Evolutionary conservation across 2,797 vertebrate species (phyloP).

Genomic region (Hemitrygon akajei): DNA sequence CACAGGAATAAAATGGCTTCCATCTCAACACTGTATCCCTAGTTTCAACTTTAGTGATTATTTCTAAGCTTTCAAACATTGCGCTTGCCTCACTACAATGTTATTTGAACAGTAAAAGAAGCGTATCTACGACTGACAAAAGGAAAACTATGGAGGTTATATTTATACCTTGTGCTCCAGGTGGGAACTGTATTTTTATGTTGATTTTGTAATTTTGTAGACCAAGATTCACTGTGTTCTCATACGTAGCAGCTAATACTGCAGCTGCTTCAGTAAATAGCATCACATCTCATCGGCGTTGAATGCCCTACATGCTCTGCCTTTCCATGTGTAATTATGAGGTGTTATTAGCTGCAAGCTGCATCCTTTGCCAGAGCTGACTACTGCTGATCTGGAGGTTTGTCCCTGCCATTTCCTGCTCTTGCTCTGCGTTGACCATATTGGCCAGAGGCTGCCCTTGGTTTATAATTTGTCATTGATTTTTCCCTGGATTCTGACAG

Average conservation of each 20-base stretch:
- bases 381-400: conserved; percentile 70
- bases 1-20: conserved; percentile 25
- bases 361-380: conserved; percentile 64
- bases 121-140: background rate
- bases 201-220: background rate
- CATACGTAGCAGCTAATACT: background rate
- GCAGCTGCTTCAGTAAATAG: conserved; percentile 60
- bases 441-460: conserved; percentile 69
- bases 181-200: conserved; percentile 1
- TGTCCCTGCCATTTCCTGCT: conserved; percentile 66
- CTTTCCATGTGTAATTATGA: conserved; percentile 71
- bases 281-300: conserved; percentile 59
- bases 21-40: background rate
- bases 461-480: conserved; percentile 85
- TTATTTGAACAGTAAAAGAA: background rate
- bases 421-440: conserved; percentile 68
- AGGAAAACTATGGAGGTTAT: background rate
- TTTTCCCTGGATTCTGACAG: conserved; percentile 95
- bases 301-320: conserved; percentile 61
- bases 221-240: background rate
- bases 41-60: background rate
- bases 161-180: background rate
- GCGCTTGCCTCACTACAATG: too few species aligned
- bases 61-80: background rate
- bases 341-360: conserved; percentile 71